These are phyloP conservation scores for Chaenodraco wilsoni DNA, from an alignment of 2,797 vertebrate genomes.

Conservation along the genomic window DNA sequence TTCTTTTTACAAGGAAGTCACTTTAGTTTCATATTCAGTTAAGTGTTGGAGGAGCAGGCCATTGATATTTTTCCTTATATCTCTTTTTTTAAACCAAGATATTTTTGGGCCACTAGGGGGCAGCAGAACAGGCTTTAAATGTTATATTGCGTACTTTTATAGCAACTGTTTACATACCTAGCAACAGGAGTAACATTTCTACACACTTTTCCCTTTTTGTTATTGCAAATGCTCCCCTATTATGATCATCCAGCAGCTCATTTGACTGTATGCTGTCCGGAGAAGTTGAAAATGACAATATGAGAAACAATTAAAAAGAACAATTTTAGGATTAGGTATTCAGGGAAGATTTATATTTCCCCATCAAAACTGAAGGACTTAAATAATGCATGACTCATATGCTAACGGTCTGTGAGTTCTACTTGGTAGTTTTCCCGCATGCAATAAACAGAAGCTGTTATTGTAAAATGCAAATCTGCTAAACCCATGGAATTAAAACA, in stretches of 20 bases:
- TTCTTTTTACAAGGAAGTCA: background rate
- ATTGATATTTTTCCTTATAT: background rate
- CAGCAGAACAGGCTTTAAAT: no score
- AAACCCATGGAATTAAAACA: background rate
- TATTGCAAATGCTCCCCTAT: background rate
- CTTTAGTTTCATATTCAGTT: no score
- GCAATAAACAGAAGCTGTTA: background rate
- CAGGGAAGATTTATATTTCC: background rate
- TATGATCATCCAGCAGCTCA: background rate
- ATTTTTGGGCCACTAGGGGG: background rate
- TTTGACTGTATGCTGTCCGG: background rate
- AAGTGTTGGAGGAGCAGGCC: background rate
- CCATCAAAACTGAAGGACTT: background rate
- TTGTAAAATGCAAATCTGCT: background rate
- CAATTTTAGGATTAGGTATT: background rate
- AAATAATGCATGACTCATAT: conserved; percentile 6
- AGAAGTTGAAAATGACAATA: no score
- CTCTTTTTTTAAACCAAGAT: background rate
- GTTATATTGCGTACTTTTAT: background rate
- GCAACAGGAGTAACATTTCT: background rate
- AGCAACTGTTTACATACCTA: background rate
- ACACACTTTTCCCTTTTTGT: background rate
- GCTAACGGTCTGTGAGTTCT: background rate
- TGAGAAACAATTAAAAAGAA: conserved; percentile 2
- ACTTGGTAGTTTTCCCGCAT: no score